Evolutionary conservation across 2,888 invertebrate genomes (phyloP), one percentile per base, ranked within the genome.

Genomic region (Biston stratarius): DNA sequence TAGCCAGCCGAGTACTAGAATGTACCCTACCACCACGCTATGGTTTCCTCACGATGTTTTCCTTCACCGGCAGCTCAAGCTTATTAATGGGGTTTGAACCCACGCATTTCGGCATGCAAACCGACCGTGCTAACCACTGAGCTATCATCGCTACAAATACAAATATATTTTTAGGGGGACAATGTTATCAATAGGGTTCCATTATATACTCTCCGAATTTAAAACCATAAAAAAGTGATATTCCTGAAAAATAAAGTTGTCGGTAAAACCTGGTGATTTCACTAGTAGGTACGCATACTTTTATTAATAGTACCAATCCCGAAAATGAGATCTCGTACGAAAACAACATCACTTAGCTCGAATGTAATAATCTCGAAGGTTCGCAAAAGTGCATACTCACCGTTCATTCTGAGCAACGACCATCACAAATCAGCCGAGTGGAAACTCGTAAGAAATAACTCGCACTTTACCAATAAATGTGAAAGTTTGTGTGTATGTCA

Each of bases 381-480:
- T 34, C 44, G 33, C 24, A 49, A 67, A 67, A 67, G 53, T 67
- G 67, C 74, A 72, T 77, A 73, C 65, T 66, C 72, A 62, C 60
- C 60, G 74, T 57, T 55, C 62, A 60, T 64, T 58, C 44, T 8
- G 42, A 56, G 38, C 40, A 40, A 33, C 59, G 64, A 65, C 60
- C 71, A 78, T 77, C 76, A 76, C 80, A 77, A 81, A 80, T 78
- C 80, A 79, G 69, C 77, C 74, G 70, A 72, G 74, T 71, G 77
- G 70, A 70, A 75, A 68, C 67, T 68, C 63, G 40, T 51, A 61
- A 57, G 61, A 56, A 33, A 57, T 47, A 45, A 34, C 57, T 57
- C 44, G 33, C 9, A n/a, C 24, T 44, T 42, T n/a, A 33, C 53
- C 24, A 55, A 55, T 24, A 42, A 24, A 42, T 8, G 24, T 40